Percentiles rank a stretch among this genome's conserved stretches.
phyloP scores from a whole-genome alignment of 2,113 vertebrate species.

The Neogobius melanostomus region DNA sequence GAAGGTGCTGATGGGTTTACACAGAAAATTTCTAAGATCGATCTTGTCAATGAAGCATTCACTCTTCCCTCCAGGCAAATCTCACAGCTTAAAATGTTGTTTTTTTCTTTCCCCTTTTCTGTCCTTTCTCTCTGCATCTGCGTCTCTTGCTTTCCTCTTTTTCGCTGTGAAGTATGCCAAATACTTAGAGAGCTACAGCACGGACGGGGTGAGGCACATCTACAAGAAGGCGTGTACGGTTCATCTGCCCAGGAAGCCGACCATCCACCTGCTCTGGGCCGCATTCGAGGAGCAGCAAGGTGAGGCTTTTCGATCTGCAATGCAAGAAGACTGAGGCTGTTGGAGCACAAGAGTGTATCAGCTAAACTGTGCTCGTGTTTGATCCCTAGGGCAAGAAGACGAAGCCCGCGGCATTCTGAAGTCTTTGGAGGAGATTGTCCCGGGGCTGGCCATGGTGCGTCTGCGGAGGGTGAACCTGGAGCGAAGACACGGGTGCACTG shows the following conservation, averaged over 20 bases:
- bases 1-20: constrained; percentile 99
- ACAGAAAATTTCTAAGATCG: constrained; percentile 97
- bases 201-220: constrained; percentile 92
- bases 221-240: constrained; percentile 95
- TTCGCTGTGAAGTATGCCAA: constrained; percentile 94
- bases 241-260: constrained; percentile 93
- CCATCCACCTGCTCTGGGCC: constrained; percentile 95
- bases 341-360: background rate
- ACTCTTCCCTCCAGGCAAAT: constrained; percentile 71
- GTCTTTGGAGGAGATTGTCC: constrained; percentile 83
- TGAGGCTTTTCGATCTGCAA: constrained; percentile 58
- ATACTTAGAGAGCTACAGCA: constrained; percentile 98
- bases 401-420: constrained; percentile 92
- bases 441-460: constrained; percentile 92
- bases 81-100: constrained; percentile 63
- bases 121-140: constrained; percentile 53
- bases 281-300: constrained; percentile 98
- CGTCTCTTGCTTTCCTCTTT: constrained; percentile 75
- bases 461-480: constrained; percentile 94
- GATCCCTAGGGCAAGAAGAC: constrained; percentile 82
- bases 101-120: constrained; percentile 56
- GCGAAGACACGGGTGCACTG: constrained; percentile 92
- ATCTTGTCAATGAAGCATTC: constrained; percentile 93
- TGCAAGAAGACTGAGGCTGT: too few relatives aligned
- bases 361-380: background rate